Percentiles rank a stretch among this genome's conserved stretches.
phyloP scores from a whole-genome alignment of 2,113 vertebrate genomes.

The Halichoerus grypus region DNA sequence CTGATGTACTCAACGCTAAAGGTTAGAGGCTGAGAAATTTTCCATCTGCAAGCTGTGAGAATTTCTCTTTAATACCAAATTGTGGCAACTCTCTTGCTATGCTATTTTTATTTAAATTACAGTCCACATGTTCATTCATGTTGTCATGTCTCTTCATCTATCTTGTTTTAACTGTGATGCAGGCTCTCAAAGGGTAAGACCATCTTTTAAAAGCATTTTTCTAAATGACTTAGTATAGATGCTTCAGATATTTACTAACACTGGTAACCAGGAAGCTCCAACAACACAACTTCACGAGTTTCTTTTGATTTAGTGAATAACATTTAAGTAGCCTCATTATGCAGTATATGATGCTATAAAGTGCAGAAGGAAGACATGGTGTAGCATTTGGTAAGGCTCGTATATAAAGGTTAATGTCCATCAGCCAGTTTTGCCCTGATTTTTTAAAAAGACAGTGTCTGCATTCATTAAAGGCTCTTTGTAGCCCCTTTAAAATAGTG shows the following conservation, averaged over 20 bases:
- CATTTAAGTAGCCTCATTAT: slow-evolving; percentile 33
- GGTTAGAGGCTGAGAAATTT: slow-evolving; percentile 42
- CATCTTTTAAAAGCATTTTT: slow-evolving; percentile 51
- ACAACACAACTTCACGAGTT: background rate
- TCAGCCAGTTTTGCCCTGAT: slow-evolving; percentile 51
- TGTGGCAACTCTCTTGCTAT: slow-evolving; percentile 45
- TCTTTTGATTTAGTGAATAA: slow-evolving; percentile 66
- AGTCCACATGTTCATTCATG: background rate
- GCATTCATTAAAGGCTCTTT: slow-evolving; percentile 33
- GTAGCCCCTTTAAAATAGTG: slow-evolving; percentile 42
- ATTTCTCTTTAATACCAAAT: slow-evolving; percentile 58
- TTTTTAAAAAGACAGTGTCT: slow-evolving; percentile 42
- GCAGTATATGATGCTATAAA: slow-evolving; percentile 10
- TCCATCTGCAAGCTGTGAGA: slow-evolving; percentile 14
- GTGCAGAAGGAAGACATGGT: background rate
- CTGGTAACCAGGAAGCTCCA: background rate
- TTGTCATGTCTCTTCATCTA: slow-evolving; percentile 24
- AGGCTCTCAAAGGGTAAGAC: background rate
- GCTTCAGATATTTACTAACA: slow-evolving; percentile 19
- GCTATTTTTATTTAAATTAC: slow-evolving; percentile 67
- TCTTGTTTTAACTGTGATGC: slow-evolving; percentile 39
- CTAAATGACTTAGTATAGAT: background rate
- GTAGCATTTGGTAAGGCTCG: background rate
- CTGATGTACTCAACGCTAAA: background rate
- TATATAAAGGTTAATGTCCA: slow-evolving; percentile 51